These are phyloP conservation scores for Ctenopoma multispine DNA, from an alignment of 2,797 vertebrate genomes.

Conservation along the genomic window DNA sequence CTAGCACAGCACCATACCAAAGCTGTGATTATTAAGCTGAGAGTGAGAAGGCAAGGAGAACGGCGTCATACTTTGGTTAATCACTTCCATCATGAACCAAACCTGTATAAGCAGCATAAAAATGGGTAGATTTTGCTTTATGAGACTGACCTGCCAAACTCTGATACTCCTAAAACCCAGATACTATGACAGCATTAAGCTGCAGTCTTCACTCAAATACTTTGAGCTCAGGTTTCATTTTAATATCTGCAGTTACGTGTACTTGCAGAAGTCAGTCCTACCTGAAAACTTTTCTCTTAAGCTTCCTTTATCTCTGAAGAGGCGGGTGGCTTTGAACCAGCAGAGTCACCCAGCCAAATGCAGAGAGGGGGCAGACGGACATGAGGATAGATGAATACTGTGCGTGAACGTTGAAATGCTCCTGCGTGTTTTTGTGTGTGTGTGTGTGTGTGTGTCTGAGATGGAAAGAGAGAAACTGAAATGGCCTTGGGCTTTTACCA, in stretches of 20 bases:
- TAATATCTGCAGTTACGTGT: constrained; percentile 1
- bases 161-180: constrained; percentile 1
- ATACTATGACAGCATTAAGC: constrained; percentile 27
- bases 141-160: constrained; percentile 5
- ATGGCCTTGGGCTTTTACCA: constrained; percentile 11
- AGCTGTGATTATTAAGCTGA: neutral
- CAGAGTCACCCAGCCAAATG: constrained; percentile 36
- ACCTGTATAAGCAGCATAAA: neutral
- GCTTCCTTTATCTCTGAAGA: constrained; percentile 32
- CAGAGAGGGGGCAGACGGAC: constrained; percentile 5
- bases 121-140: neutral
- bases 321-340: constrained; percentile 42
- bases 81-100: neutral
- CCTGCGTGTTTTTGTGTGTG: neutral
- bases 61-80: neutral
- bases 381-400: constrained; percentile 8
- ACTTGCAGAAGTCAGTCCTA: constrained; percentile 32
- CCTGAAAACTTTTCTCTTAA: constrained; percentile 39
- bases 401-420: neutral
- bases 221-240: constrained; percentile 22
- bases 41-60: neutral
- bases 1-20: neutral
- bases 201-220: constrained; percentile 23
- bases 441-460: neutral
- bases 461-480: constrained; percentile 9